phyloP scores from a whole-genome alignment of 2,888 invertebrate species.

The Drosophila multiciliata region DNA sequence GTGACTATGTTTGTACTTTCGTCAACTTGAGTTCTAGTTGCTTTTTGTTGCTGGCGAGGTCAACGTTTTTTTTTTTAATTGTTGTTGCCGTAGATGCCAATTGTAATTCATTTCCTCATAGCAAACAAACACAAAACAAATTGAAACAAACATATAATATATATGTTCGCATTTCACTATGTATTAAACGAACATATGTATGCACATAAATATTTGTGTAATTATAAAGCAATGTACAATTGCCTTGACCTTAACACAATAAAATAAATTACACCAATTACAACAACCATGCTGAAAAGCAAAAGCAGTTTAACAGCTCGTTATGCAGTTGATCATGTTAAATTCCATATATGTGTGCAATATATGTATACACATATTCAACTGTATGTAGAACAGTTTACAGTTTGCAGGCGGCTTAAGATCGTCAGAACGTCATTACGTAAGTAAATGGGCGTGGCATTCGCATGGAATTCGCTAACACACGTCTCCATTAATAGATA shows the following conservation, averaged over 20 bases:
- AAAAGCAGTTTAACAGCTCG: conserved; percentile 56
- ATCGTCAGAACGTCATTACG: conserved; percentile 7
- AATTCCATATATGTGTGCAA: conserved; percentile 13
- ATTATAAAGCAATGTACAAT: conserved; percentile 73
- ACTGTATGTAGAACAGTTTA: conserved; percentile 13
- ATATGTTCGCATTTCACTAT: conserved; percentile 43
- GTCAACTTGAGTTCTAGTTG: background rate
- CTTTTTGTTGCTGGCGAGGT: conserved; percentile 43
- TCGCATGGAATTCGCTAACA: conserved; percentile 16
- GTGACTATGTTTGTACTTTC: conserved; percentile 4
- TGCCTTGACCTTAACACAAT: conserved; percentile 83
- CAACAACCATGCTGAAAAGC: conserved; percentile 49
- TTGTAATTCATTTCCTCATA: conserved; percentile 72
- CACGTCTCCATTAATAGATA: conserved; percentile 41
- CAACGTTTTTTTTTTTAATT: conserved; percentile 36
- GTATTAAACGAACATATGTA: conserved; percentile 13
- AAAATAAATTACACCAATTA: conserved; percentile 73
- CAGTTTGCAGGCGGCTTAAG: conserved; percentile 23
- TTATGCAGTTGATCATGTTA: conserved; percentile 45
- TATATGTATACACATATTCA: background rate
- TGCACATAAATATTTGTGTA: conserved; percentile 52
- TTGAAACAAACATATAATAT: conserved; percentile 9
- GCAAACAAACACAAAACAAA: conserved; percentile 40
- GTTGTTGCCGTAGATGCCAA: conserved; percentile 41
- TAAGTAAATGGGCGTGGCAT: conserved; percentile 30